Base-by-base conservation (phyloP, 30 jellyfish, hydroid and myxozoan species). In the Nemopilema nomurai region DNA sequence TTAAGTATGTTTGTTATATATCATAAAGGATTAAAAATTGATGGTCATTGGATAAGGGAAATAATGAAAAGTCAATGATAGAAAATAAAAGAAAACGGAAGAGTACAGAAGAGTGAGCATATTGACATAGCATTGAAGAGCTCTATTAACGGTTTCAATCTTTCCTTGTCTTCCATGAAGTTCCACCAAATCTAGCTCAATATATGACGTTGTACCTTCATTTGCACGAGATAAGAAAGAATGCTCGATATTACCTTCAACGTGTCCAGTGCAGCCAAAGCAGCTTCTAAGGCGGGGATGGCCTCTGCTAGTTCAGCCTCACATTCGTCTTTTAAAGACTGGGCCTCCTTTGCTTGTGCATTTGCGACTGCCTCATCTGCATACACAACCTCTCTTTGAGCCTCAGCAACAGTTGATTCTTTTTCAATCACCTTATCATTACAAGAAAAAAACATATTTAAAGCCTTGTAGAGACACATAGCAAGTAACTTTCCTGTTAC, bases 221-320 rank as follows among this genome's bases (percentile, higher is more conserved):
- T 3, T 41, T 41, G 57, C 13, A 41, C 57, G 57, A 41, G 57
- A 62, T 19, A 17, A 18, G 0, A 8, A 0, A 4, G 20, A 9
- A 74, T 62, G 18, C 22, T 6, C 22, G 19, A 23, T 63, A 0
- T 1, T 87, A 95, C 99, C 97, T 95, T 95, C 69, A 95, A 84
- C 7, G 99, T 95, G 65, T 95, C 89, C 71, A 95, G 88, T 19
- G 99, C 99, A 66, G 97, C 77, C 41, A 95, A 57, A 8, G 99
- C 99, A 53, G 99, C 99, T 41, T 95, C 99, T 29, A 95, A 83
- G 0, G 99, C 99, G 49, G 99, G 99, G 4, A 95, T 95, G 8
- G 99, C 99, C 69, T 95, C 99, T 0, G 99, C 99, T 4, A 95
- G 92, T 0, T 95, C 99, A 26, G 99, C 99, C 89, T 95, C 99